Evolutionary conservation across 2,113 vertebrate genomes (phyloP).

Genomic region (Okapia johnstoni): DNA sequence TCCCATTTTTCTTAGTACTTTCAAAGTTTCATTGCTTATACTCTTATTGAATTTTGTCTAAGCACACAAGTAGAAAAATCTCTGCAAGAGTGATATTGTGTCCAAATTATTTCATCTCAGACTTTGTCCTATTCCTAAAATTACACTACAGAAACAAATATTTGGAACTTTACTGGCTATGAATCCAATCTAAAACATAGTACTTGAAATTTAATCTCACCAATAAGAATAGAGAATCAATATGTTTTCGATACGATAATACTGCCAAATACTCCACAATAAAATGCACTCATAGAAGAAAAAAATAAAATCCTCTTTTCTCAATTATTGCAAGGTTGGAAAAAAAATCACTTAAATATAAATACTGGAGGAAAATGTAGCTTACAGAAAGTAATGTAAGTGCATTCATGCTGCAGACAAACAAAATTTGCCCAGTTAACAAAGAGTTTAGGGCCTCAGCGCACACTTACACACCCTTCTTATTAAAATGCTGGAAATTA

Average conservation of each 20-base stretch:
- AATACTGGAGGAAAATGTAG: slow-evolving; percentile 41
- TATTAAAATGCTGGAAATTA: slow-evolving; percentile 60
- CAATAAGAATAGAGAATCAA: background rate
- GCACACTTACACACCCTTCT: slow-evolving; percentile 3
- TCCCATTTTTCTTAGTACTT: slow-evolving; percentile 15
- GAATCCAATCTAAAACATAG: slow-evolving; percentile 1
- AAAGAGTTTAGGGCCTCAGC: slow-evolving; percentile 49
- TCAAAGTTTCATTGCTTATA: background rate
- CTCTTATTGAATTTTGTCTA: background rate
- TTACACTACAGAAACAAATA: background rate
- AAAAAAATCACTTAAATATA: slow-evolving; percentile 46
- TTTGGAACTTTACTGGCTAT: background rate
- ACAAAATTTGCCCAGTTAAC: slow-evolving; percentile 67
- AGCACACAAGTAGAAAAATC: background rate
- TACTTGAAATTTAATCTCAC: slow-evolving; percentile 13
- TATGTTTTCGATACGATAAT: slow-evolving; percentile 40
- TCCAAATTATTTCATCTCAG: background rate
- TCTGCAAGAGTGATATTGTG: background rate
- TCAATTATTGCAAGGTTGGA: background rate
- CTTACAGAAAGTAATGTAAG: slow-evolving; percentile 65
- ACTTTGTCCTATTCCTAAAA: slow-evolving; percentile 13
- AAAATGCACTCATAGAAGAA: slow-evolving; percentile 40
- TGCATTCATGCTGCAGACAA: slow-evolving; percentile 41
- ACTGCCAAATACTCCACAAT: slow-evolving; percentile 35
- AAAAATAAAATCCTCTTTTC: slow-evolving; percentile 44